Percentiles rank a stretch among this genome's conserved stretches.
These are phyloP conservation scores for Smithornis capensis DNA, from an alignment of 2,113 vertebrate genomes.

Conservation along the genomic window DNA sequence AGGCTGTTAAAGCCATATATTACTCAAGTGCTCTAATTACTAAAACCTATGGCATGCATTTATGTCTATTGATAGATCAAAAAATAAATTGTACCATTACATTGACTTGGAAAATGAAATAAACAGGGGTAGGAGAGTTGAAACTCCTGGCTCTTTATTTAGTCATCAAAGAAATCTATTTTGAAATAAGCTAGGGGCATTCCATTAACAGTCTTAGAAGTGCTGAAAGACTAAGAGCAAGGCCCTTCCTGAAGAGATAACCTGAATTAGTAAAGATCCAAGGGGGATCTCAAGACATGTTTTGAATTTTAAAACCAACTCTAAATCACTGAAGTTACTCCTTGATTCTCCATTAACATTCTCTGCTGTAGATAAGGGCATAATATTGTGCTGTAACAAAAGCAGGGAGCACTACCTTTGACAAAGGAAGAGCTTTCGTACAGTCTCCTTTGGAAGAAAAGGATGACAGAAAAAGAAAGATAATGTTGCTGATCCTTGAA, in stretches of 20 bases:
- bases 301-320: constrained; percentile 5
- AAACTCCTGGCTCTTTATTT: constrained; percentile 4
- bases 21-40: neutral
- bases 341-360: neutral
- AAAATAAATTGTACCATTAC: neutral
- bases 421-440: neutral
- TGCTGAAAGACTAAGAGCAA: neutral
- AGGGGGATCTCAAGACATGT: neutral
- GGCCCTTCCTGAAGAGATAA: neutral
- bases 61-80: neutral
- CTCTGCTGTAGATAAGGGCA: neutral
- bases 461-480: neutral
- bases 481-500: neutral
- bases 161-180: constrained; percentile 37
- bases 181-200: neutral
- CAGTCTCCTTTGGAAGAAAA: neutral
- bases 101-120: constrained; percentile 1
- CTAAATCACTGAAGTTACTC: neutral
- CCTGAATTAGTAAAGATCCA: constrained; percentile 25
- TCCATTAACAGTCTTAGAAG: constrained; percentile 1
- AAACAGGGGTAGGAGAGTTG: neutral
- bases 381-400: neutral
- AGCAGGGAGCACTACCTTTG: neutral
- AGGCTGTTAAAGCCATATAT: neutral
- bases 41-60: neutral